Percentiles rank a stretch among this genome's conserved stretches.
These are phyloP conservation scores for Hemithea aestivaria DNA, from an alignment of 2,888 invertebrate genomes.

Conservation along the genomic window DNA sequence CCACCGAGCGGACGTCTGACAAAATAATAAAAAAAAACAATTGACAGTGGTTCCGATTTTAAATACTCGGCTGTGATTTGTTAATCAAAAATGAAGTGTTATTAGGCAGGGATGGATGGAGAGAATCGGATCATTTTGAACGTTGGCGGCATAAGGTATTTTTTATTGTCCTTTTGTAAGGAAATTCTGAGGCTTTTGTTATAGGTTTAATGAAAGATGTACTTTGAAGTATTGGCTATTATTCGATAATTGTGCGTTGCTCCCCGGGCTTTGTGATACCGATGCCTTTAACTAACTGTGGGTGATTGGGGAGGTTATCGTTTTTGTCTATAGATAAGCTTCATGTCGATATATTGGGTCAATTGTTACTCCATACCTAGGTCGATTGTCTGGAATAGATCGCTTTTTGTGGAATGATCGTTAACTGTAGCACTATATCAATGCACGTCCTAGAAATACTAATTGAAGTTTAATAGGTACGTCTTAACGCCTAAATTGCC, in stretches of 20 bases:
- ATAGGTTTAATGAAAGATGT: constrained; percentile 18
- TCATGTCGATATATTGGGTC: too few species aligned
- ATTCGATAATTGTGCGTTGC: constrained; percentile 17
- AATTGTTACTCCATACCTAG: too few species aligned
- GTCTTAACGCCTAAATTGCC: too few species aligned
- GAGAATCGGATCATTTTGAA: constrained; percentile 96
- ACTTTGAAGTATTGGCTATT: constrained; percentile 15
- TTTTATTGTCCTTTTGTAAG: too few species aligned
- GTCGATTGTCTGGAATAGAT: too few species aligned
- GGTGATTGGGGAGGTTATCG: background rate
- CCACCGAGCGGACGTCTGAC: constrained; percentile 37
- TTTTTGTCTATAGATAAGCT: background rate
- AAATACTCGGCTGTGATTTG: constrained; percentile 31
- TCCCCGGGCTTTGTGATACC: constrained; percentile 7
- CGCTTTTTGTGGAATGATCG: too few species aligned
- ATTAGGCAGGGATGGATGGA: constrained; percentile 84
- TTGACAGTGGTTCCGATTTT: constrained; percentile 19
- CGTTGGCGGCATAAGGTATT: constrained; percentile 92
- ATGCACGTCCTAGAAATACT: too few species aligned
- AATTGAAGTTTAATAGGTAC: too few species aligned
- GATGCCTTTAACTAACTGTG: background rate
- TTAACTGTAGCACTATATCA: too few species aligned
- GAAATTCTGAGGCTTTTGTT: constrained; percentile 16
- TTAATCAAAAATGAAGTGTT: constrained; percentile 40
- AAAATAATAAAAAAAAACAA: background rate